phyloP scores from a whole-genome alignment of 1,140 invertebrate species.

The Pseudomyrmex cubaensis region DNA sequence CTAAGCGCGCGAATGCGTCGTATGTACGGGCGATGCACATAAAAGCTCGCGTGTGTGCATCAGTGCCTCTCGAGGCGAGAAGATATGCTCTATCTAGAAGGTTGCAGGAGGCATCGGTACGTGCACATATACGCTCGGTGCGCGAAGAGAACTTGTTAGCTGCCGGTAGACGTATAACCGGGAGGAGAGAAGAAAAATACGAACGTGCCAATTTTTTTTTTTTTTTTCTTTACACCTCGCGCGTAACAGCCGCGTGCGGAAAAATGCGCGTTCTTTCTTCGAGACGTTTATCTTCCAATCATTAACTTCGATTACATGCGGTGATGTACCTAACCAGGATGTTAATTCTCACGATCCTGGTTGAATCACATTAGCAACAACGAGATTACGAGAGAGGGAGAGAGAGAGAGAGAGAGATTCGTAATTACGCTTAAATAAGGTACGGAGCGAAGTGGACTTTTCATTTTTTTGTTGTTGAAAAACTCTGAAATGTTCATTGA shows the following conservation, averaged over 20 bases:
- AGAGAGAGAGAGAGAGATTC: too few species aligned
- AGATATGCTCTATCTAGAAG: constrained; percentile 47
- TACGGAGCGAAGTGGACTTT: too few species aligned
- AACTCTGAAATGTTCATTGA: too few species aligned
- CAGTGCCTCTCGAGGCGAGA: constrained; percentile 30
- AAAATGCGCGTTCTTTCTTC: background rate
- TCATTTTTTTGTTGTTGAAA: too few species aligned
- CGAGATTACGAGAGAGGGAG: background rate
- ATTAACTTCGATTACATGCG: background rate
- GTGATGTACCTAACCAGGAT: too few species aligned
- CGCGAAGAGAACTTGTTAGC: constrained; percentile 34
- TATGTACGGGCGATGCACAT: background rate
- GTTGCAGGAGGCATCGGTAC: background rate
- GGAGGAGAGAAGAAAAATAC: background rate
- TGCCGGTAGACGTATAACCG: background rate
- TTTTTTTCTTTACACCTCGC: too few species aligned
- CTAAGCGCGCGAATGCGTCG: background rate
- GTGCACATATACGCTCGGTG: background rate
- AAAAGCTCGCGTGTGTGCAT: constrained; percentile 34
- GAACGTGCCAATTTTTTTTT: background rate
- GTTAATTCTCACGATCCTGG: background rate
- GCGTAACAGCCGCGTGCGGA: background rate
- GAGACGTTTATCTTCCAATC: background rate
- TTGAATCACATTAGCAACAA: constrained; percentile 2
- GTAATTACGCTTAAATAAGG: too few species aligned